phyloP scores from a whole-genome alignment of 2,797 vertebrate genomes.

The Petrocephalus sullivani region DNA sequence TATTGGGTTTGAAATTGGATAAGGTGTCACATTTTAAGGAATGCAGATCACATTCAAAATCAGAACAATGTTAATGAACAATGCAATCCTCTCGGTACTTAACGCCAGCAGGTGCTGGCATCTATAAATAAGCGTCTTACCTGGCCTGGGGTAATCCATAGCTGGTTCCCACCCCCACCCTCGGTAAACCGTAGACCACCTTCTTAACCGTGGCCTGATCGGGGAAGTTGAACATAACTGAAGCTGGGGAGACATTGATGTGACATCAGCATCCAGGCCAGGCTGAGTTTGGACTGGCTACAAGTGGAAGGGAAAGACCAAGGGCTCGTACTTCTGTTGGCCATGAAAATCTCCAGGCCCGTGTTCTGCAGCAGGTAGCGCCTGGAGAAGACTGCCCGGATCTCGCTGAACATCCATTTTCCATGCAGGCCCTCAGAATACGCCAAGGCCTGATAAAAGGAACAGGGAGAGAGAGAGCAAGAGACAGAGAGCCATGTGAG shows the following conservation, averaged over 20 bases:
- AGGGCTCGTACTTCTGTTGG: slow-evolving; percentile 82
- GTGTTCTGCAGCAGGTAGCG: slow-evolving; percentile 91
- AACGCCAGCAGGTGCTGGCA: neutral
- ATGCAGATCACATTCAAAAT: neutral
- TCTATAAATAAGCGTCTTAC: slow-evolving; percentile 51
- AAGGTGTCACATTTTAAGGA: neutral
- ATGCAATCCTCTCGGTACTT: neutral
- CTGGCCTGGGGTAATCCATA: slow-evolving; percentile 96
- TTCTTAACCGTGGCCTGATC: slow-evolving; percentile 96
- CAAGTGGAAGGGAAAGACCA: neutral
- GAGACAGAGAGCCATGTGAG: neutral
- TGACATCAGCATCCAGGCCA: slow-evolving; percentile 20
- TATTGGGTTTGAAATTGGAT: neutral
- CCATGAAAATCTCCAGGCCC: slow-evolving; percentile 95
- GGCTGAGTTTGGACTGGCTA: neutral
- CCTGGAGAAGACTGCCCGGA: slow-evolving; percentile 90
- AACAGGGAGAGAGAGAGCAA: slow-evolving; percentile 16
- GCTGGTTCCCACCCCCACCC: slow-evolving; percentile 96
- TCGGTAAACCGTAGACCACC: slow-evolving; percentile 89
- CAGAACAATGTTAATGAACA: neutral
- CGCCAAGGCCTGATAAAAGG: slow-evolving; percentile 72
- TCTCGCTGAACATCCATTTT: slow-evolving; percentile 99
- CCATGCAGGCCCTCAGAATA: slow-evolving; percentile 95
- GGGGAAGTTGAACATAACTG: slow-evolving; percentile 97
- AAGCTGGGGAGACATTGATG: slow-evolving; percentile 65